These are phyloP conservation scores for Herpailurus yagouaroundi DNA, from an alignment of 2,113 vertebrate genomes.

Conservation along the genomic window DNA sequence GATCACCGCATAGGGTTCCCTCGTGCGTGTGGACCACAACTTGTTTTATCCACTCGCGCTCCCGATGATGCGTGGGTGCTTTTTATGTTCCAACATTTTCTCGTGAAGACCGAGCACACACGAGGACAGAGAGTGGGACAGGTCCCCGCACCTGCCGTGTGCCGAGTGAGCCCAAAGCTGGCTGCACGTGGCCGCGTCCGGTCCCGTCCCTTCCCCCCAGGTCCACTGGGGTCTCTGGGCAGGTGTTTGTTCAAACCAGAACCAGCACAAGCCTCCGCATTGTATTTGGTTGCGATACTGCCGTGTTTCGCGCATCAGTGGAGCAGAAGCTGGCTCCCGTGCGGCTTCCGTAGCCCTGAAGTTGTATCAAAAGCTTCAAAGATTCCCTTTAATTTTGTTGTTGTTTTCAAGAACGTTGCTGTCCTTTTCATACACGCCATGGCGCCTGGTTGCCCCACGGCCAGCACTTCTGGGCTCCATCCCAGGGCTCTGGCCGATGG, in stretches of 20 bases:
- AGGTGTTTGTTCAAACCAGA: not conserved
- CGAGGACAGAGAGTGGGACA: not conserved
- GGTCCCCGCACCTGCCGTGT: not conserved
- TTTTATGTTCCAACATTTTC: not conserved
- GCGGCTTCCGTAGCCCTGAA: not conserved
- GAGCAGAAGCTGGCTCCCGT: not conserved
- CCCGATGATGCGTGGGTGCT: not conserved
- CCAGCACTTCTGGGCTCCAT: not conserved
- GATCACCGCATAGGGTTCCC: not conserved
- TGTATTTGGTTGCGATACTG: not conserved
- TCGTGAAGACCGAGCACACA: not conserved
- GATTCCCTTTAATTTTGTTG: not conserved
- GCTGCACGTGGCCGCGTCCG: too few species aligned
- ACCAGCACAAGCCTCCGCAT: fast-evolving
- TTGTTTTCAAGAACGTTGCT: not conserved
- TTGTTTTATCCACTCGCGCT: not conserved
- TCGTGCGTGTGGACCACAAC: fast-evolving
- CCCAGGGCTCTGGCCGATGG: not conserved
- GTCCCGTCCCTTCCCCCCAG: too few species aligned
- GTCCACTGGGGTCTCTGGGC: not conserved
- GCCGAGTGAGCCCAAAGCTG: fast-evolving
- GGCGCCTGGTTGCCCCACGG: not conserved
- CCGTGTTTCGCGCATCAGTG: not conserved
- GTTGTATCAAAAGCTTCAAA: not conserved
- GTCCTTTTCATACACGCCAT: not conserved